Conservation (phyloP, 2,113 vertebrate species). For the Brachypodius melanocephalos region DNA sequence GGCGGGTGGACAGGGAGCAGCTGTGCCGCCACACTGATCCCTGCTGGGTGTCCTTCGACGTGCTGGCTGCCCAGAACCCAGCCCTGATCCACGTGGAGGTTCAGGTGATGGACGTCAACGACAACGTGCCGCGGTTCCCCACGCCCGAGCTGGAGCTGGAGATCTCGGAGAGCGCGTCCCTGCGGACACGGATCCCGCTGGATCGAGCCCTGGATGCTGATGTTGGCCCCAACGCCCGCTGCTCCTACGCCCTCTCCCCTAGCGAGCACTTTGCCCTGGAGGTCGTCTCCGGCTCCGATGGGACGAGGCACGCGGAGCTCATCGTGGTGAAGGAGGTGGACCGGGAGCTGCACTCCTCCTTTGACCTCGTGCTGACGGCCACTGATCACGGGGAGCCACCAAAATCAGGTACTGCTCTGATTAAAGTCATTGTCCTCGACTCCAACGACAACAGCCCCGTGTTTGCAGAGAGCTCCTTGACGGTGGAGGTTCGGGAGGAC, state of each 20-base stretch:
- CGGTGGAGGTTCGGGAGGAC: slow-evolving; percentile 82
- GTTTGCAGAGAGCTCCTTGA: slow-evolving; percentile 80
- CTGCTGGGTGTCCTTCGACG: slow-evolving; percentile 85
- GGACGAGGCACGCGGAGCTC: slow-evolving; percentile 81
- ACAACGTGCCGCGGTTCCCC: slow-evolving; percentile 85
- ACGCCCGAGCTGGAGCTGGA: slow-evolving; percentile 83
- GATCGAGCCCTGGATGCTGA: slow-evolving; percentile 86
- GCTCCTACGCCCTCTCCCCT: slow-evolving; percentile 82
- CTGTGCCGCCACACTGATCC: slow-evolving; percentile 82
- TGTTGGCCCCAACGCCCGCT: slow-evolving; percentile 76
- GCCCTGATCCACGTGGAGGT: slow-evolving; percentile 84
- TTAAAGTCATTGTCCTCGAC: slow-evolving; percentile 85
- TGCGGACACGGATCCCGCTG: slow-evolving; percentile 84
- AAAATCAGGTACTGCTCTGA: slow-evolving; percentile 81
- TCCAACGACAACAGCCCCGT: slow-evolving; percentile 92
- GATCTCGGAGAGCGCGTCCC: slow-evolving; percentile 84
- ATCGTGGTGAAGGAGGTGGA: slow-evolving; percentile 88
- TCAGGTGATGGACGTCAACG: slow-evolving; percentile 86
- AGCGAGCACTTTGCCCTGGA: slow-evolving; percentile 88
- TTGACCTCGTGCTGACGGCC: slow-evolving; percentile 80
- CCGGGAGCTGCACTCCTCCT: slow-evolving; percentile 81
- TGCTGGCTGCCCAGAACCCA: slow-evolving; percentile 76
- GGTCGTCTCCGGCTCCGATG: slow-evolving; percentile 74
- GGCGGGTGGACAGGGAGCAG: slow-evolving; percentile 85
- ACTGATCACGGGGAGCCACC: slow-evolving; percentile 86